phyloP scores from a whole-genome alignment of 2,797 vertebrate genomes.

The Poeciliopsis paucimaculata region DNA sequence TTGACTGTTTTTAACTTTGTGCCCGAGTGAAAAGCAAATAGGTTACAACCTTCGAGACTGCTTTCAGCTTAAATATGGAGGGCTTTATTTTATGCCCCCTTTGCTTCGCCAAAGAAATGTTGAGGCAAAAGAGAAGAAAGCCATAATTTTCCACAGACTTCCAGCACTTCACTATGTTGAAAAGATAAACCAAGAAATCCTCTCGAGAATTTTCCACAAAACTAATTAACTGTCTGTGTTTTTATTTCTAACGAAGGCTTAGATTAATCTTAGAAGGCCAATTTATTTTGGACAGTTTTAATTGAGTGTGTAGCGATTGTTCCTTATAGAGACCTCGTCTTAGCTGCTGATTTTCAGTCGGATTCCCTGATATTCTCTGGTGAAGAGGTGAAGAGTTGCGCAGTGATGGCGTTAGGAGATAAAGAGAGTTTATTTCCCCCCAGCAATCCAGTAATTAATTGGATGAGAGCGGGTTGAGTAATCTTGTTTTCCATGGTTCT shows the following conservation, averaged over 20 bases:
- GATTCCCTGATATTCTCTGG: constrained; percentile 25
- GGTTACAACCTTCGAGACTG: constrained; percentile 57
- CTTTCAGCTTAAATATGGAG: constrained; percentile 41
- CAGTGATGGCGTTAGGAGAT: constrained; percentile 45
- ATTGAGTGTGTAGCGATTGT: constrained; percentile 48
- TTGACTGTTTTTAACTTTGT: constrained; percentile 40
- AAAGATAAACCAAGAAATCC: constrained; percentile 24
- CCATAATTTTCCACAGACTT: constrained; percentile 7
- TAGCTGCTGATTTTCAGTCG: constrained; percentile 16
- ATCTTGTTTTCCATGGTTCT: constrained; percentile 64
- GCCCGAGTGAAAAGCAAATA: constrained; percentile 46
- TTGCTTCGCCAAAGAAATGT: constrained; percentile 36
- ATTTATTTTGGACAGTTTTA: constrained; percentile 44
- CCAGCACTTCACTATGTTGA: constrained; percentile 2
- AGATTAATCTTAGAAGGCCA: constrained; percentile 27
- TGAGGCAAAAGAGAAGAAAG: constrained; percentile 8
- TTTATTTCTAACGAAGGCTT: constrained; percentile 24
- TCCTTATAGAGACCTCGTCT: constrained; percentile 27
- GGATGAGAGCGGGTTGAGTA: constrained; percentile 59
- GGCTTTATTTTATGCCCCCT: constrained; percentile 27
- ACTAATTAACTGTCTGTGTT: constrained; percentile 44
- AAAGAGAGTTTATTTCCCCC: constrained; percentile 34
- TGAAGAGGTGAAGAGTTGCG: constrained; percentile 34
- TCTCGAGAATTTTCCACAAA: constrained; percentile 23
- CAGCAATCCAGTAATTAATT: constrained; percentile 70